Percentiles rank a stretch among this genome's conserved stretches.
Evolutionary conservation across 2,797 vertebrate species (phyloP).

Genomic region (Podargus strigoides): DNA sequence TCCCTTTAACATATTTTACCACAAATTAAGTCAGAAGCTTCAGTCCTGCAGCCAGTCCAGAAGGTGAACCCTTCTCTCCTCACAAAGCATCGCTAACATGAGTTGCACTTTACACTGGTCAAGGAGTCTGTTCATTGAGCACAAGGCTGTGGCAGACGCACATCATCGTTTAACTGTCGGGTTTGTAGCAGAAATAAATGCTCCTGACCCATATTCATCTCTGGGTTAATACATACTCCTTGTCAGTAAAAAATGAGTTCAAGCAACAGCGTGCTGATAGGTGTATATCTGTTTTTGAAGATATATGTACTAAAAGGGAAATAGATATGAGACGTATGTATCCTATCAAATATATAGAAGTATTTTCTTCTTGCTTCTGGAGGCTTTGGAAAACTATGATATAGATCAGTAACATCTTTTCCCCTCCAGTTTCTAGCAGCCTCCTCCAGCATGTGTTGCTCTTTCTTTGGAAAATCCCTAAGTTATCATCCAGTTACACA

Average conservation of each 20-base stretch:
- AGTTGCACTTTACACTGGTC: not conserved
- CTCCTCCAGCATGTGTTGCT: not conserved
- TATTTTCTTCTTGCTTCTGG: not conserved
- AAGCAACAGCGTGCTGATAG: not conserved
- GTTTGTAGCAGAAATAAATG: not conserved
- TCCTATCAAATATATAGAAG: not conserved
- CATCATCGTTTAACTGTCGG: rapidly evolving
- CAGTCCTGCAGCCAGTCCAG: not conserved
- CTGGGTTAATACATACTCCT: not conserved
- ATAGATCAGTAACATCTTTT: not conserved
- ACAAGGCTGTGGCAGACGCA: not conserved
- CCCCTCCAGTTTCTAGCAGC: not conserved
- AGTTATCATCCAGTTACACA: not conserved
- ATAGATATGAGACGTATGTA: rapidly evolving
- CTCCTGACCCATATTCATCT: not conserved
- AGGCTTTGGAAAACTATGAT: not conserved
- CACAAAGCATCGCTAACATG: rapidly evolving
- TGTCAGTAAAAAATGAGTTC: not conserved
- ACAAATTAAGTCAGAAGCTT: not conserved
- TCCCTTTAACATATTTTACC: not conserved
- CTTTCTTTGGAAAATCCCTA: not conserved
- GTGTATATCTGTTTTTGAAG: not conserved
- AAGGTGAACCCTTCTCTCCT: not conserved
- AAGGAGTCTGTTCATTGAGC: not conserved
- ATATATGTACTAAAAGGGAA: not conserved